Base-by-base conservation (phyloP, 1,140 invertebrate genomes). In the Nasonia longicornis region DNA sequence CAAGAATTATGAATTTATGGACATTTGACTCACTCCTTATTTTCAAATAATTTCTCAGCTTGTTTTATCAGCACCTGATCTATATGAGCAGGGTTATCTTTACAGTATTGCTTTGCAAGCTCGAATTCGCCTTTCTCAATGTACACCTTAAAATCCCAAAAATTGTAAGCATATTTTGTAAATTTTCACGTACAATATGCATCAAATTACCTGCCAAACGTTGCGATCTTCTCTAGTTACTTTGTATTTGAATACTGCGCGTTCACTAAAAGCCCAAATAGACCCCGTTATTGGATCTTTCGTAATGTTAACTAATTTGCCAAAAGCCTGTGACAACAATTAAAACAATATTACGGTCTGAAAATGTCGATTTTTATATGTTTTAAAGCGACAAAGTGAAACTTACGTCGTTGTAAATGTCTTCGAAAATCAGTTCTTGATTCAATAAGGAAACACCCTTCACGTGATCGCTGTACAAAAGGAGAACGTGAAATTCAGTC, bases 401-500 rank as follows among this genome's bases (percentile, higher is more conserved):
- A 75, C 90, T 84, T 89, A 94, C 93, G 84, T 94, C 93, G 84
- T 92, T 94, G 87, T 95, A 97, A 79, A 93, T 90, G 85, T 98
- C 97, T 90, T 97, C 95, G 88, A 96, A 97, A 26, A 98, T 95
- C 8, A 97, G 86, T 86, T 98, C 95, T 85, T 97, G 94, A 91
- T 97, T 98, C 3, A 98, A 90, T 11, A 96, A 89, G 77, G 96
- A 98, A 58, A 98, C 92, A 6, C 95, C 97, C 89, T 95, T 96
- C 1, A 98, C 93, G 80, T 94, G 94, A 89, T 98, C 95, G 4
- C 93, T 91, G 88, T 96, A 98, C 42, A 98, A 93, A 2, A 98
- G 90, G 14, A 98, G 87, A 14, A 95, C 94, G 89, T 99, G 97
- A 90, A 98, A 98, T 88, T 98, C 95, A 2, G 97, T 98, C 20